Evolutionary conservation across 2,797 vertebrate genomes (phyloP).

Genomic region (Pteropus rufus): DNA sequence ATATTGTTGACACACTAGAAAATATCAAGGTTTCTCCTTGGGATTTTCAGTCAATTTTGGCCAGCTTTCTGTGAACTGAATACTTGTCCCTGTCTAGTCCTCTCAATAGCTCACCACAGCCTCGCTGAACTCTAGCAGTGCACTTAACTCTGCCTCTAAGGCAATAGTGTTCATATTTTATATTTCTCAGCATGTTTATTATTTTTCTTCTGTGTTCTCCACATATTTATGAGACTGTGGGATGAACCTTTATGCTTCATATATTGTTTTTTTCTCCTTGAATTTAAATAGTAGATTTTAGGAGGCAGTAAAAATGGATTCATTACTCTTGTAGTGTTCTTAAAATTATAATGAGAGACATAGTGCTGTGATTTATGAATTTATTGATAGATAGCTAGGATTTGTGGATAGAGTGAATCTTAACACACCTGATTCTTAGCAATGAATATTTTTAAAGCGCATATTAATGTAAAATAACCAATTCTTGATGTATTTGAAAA

Average conservation of each 20-base stretch:
- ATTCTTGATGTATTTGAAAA: background rate
- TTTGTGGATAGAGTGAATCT: background rate
- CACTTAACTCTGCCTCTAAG: background rate
- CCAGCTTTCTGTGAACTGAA: background rate
- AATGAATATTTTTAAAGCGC: background rate
- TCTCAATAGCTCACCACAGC: background rate
- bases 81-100: background rate
- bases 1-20: background rate
- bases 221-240: background rate
- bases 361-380: background rate
- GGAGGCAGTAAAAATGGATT: background rate
- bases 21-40: background rate
- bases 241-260: background rate
- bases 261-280: background rate
- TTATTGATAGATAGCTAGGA: background rate
- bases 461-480: background rate
- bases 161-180: background rate
- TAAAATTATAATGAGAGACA: background rate
- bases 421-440: background rate
- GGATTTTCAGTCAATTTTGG: background rate
- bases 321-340: background rate
- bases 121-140: background rate
- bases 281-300: conserved; percentile 13
- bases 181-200: background rate
- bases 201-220: background rate